Conservation (phyloP, 2,797 vertebrate species). For the Heliangelus exortis region DNA sequence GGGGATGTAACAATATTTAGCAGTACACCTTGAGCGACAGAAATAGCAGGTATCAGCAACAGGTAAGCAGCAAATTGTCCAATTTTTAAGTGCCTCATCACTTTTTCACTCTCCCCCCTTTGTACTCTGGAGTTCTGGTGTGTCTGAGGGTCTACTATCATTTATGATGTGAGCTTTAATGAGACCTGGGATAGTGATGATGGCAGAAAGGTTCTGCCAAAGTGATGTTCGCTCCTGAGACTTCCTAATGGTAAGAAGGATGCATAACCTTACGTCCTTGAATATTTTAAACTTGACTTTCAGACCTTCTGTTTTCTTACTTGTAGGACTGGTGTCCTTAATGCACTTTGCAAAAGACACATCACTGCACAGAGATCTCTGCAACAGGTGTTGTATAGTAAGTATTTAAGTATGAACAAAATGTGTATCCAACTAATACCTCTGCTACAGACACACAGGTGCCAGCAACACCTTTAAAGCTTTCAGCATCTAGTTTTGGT, state of each 20-base stretch:
- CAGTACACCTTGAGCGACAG: neutral
- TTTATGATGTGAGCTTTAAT: neutral
- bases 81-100: neutral
- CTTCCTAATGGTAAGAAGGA: neutral
- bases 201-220: neutral
- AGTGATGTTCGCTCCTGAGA: neutral
- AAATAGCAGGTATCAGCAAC: neutral
- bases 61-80: neutral
- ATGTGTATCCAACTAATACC: neutral
- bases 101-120: neutral
- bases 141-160: neutral
- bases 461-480: neutral
- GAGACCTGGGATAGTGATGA: neutral
- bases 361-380: neutral
- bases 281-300: conserved; percentile 32
- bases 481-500: neutral
- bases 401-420: neutral
- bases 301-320: neutral
- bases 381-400: neutral
- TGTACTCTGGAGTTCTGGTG: neutral
- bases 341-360: neutral
- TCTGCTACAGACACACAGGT: neutral
- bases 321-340: neutral
- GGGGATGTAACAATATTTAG: neutral
- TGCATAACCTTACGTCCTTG: neutral